These are phyloP conservation scores for Sebastes oblongus DNA, from an alignment of 2,797 vertebrate genomes.

Conservation along the genomic window DNA sequence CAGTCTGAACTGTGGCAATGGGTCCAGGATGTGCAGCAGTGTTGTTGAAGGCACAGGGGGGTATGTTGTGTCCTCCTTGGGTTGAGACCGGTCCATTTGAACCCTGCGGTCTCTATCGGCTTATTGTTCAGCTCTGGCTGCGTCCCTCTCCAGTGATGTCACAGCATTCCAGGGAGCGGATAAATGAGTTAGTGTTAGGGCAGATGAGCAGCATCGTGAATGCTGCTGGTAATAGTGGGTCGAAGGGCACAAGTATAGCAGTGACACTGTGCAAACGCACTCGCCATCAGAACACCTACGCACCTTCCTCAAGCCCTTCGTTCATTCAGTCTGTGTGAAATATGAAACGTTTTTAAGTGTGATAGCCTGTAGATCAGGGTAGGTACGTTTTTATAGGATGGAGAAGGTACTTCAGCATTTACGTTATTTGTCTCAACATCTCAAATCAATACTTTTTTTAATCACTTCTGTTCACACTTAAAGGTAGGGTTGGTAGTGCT, in stretches of 20 bases:
- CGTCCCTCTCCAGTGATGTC: conserved; percentile 81
- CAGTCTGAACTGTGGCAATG: neutral
- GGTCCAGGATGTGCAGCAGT: conserved; percentile 47
- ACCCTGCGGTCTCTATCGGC: conserved; percentile 77
- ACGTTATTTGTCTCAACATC: neutral
- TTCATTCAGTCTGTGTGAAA: conserved; percentile 1
- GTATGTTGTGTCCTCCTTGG: conserved; percentile 61
- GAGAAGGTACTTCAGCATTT: neutral
- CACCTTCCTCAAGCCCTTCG: neutral
- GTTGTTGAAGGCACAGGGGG: conserved; percentile 55
- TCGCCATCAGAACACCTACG: conserved; percentile 25
- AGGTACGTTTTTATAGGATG: neutral
- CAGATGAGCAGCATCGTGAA: conserved; percentile 78
- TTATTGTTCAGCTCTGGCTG: conserved; percentile 80
- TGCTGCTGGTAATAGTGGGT: conserved; percentile 68
- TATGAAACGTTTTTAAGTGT: neutral
- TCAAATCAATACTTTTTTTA: too few relatives aligned
- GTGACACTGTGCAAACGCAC: conserved; percentile 49
- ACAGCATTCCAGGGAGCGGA: conserved; percentile 79
- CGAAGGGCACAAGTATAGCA: conserved; percentile 63
- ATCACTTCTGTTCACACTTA: too few relatives aligned
- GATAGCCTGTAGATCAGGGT: neutral
- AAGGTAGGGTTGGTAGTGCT: too few relatives aligned
- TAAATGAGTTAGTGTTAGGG: conserved; percentile 83
- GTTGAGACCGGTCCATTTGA: conserved; percentile 76